These are phyloP conservation scores for Orthonychiurus folsomi DNA, from an alignment of 2,888 invertebrate species.

Conservation along the genomic window DNA sequence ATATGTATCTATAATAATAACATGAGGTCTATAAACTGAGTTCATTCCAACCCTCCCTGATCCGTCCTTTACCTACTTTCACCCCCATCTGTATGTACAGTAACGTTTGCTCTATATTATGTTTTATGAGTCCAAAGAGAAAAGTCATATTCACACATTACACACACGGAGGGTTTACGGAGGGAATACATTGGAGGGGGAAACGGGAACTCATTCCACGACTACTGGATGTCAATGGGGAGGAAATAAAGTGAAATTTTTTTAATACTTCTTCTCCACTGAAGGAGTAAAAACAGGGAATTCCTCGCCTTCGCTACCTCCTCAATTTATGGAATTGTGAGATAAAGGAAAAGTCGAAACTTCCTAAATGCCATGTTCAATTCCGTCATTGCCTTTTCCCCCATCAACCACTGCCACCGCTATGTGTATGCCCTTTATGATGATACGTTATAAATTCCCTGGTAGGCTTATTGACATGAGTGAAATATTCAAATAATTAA, in stretches of 20 bases:
- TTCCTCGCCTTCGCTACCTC: background rate
- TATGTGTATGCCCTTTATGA: background rate
- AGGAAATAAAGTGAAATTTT: background rate
- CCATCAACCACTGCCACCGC: too few relatives aligned
- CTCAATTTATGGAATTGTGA: background rate
- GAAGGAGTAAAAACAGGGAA: background rate
- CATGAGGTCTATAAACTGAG: background rate
- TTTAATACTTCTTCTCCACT: background rate
- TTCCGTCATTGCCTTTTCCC: too few relatives aligned
- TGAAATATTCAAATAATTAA: background rate
- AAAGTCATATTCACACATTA: background rate
- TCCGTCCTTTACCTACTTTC: background rate
- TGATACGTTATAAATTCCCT: background rate
- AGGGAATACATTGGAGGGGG: background rate
- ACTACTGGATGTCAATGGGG: background rate
- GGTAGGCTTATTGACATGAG: background rate
- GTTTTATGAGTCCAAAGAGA: background rate
- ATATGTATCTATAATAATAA: background rate
- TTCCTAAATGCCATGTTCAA: background rate
- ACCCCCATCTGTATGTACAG: background rate
- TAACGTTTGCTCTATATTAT: slow-evolving; percentile 1
- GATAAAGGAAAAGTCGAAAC: background rate
- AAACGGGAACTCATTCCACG: background rate
- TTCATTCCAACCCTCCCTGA: too few relatives aligned
- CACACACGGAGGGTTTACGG: background rate